Base-by-base conservation (phyloP, 2,113 vertebrate genomes). In the Archilochus colubris region DNA sequence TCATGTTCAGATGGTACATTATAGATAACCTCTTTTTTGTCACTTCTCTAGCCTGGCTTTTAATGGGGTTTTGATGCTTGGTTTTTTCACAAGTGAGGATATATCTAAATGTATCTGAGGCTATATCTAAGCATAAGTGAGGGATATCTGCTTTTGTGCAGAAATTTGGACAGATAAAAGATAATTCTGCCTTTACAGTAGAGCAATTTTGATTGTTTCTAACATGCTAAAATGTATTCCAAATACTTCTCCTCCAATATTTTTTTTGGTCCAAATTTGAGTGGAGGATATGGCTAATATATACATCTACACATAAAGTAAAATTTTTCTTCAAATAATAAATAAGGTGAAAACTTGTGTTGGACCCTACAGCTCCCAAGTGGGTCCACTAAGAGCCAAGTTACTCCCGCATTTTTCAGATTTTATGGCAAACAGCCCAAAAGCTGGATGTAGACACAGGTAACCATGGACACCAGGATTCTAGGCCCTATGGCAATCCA, bases 11-110 rank as follows among this genome's bases (percentile, higher is more conserved):
- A 50, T 66, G 38, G 58, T 73, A 46, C 14, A 25, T 94, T 94
- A 77, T 31, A 51, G 48, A 64, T 55, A 72, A 53, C 91, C 44
- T 86, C 69, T 92, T 94, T 93, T 73, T 89, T 72, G 27, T 67
- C 62, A 22, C 55, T 95, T 94, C 58, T 83, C 30, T 77, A 62
- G 18, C 14, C 57, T 68, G 24, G 21, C 86, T 10, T 2, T 76
- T 88, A 78, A 33, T 78, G 38, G 38, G 6, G 8, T 46, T 91
- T 94, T 91, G 82, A 62, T 0, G 3, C 8, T 81, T 46, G 1
- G 5, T 57, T 46, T 15, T 44, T 55, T 54, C 5, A 6, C 59
- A 62, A 80, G 14, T 50, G 33, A 33, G 51, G 68, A 88, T 61
- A 40, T 72, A 86, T 4, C 14, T 75, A 80, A 91, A 48, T 8